Percentiles rank a stretch among this genome's conserved stretches.
These are phyloP conservation scores for Eutrigla gurnardus DNA, from an alignment of 2,797 vertebrate species.

Conservation along the genomic window DNA sequence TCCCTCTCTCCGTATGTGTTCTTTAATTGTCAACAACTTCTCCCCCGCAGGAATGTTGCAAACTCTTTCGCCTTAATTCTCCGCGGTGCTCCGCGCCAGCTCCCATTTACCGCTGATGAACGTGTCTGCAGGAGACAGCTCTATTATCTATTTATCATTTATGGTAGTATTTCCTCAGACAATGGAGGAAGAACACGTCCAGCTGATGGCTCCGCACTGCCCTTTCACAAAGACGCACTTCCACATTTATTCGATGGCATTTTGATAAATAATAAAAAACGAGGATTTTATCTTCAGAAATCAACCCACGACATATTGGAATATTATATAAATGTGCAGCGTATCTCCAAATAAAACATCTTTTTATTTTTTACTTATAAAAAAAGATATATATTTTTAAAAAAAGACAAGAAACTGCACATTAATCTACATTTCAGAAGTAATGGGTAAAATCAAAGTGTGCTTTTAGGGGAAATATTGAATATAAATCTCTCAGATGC, in stretches of 20 bases:
- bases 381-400: accelerated
- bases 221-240: conserved; percentile 33
- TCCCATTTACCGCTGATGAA: conserved; percentile 79
- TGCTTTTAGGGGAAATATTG: neutral
- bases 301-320: neutral
- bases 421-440: neutral
- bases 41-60: conserved; percentile 81
- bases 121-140: conserved; percentile 78
- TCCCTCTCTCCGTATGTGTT: conserved; percentile 42
- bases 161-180: conserved; percentile 71
- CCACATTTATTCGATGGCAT: conserved; percentile 35
- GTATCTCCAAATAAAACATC: neutral
- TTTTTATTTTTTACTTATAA: neutral
- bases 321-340: neutral
- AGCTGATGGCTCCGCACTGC: conserved; percentile 37
- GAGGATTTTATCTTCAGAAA: conserved; percentile 5
- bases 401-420: conserved; percentile 1
- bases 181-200: conserved; percentile 47
- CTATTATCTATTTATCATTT: conserved; percentile 86
- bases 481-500: conserved; percentile 74
- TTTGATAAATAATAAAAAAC: conserved; percentile 39
- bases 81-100: conserved; percentile 74
- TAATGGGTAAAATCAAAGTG: neutral
- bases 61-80: conserved; percentile 81
- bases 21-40: conserved; percentile 84